Evolutionary conservation across 2,888 invertebrate species (phyloP), one percentile per base, ranked within the genome.

Genomic region (Agrotis clavis): DNA sequence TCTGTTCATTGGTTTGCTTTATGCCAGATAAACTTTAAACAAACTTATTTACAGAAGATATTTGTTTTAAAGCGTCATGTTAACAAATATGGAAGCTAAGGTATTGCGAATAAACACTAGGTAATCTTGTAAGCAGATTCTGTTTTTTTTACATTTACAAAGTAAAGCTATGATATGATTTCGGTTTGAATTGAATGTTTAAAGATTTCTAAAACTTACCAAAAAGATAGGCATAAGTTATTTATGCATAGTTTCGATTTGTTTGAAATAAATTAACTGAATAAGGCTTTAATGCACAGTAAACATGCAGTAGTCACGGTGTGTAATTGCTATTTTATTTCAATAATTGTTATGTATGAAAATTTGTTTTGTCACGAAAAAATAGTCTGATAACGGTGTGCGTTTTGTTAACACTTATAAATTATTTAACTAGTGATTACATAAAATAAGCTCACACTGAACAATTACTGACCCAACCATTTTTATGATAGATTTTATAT

Each of bases 161-260:
- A 30, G 11, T 30, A 45, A 0, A 50, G 60, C n/a, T 41, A 57
- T 47, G 45, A 14, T 47, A 53, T 25, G 19, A 45, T 41, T 74
- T 45, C 35, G 53, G 50, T 50, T 59, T 53, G 47, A 35, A 13
- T 59, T 47, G 51, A 53, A 60, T 48, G 25, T n/a, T 25, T 60
- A 57, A 25, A 61, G 41, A 61, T 45, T 67, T 66, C 45, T 61
- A 73, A 70, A 82, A 65, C 57, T 72, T 50, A 85, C 80, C 83
- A 82, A 83, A 83, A 81, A 80, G 14, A 50, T 74, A 74, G 71
- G 35, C 69, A 16, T 79, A 79, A 82, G 73, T 51, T 60, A 60
- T 70, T 68, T 16, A 56, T 68, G 21, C n/a, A 60, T 63, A 16
- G 48, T 16, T 54, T 62, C 21, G 19, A 50, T 18, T 14, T 7